Base-by-base conservation (phyloP, 30 jellyfish, hydroid and myxozoan species). In the Hydra vulgaris region DNA sequence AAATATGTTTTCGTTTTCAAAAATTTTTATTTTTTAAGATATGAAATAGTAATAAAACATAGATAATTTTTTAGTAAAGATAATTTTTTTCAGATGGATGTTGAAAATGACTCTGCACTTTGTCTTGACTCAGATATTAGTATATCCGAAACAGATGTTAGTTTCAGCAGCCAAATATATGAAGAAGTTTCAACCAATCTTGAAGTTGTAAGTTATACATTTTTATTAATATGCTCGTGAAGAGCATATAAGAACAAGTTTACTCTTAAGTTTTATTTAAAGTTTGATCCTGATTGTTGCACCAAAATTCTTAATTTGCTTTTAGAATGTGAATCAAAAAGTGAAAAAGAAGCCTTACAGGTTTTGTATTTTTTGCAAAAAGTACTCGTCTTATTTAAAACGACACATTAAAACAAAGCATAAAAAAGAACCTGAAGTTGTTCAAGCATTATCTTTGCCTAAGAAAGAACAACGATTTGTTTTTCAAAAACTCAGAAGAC, bases 391-490 rank as follows among this genome's bases (percentile, higher is more conserved):
- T 75, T 53, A 75, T 53, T 53, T 75, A 26, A 24, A 23, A 23
- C 69, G 83, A 18, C 83, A 75, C 67, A 75, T 75, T 21, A 75
- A 70, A 70, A 67, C 56, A 25, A 25, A 53, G 24, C 83, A 75
- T 75, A 53, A 75, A 75, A 22, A 25, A 21, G 70, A 75, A 26
- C 83, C 83, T 25, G 71, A 53, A 17, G 83, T 75, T 25, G 26
- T 25, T 22, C 17, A 75, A 26, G 83, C 83, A 4, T 25, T 75
- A 53, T 25, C 71, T 8, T 23, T 75, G 21, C 71, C 83, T 1
- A 75, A 75, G 22, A 18, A 53, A 26, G n/a, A 75, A 21, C 69
- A 53, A 53, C 69, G 17, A 15, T 7, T 26, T 25, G 83, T 25
- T 25, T 75, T 75, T 53, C 40, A 75, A 19, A 54, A 75, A 75